Evolutionary conservation across 2,797 vertebrate genomes (phyloP).

Genomic region (Eutrigla gurnardus): DNA sequence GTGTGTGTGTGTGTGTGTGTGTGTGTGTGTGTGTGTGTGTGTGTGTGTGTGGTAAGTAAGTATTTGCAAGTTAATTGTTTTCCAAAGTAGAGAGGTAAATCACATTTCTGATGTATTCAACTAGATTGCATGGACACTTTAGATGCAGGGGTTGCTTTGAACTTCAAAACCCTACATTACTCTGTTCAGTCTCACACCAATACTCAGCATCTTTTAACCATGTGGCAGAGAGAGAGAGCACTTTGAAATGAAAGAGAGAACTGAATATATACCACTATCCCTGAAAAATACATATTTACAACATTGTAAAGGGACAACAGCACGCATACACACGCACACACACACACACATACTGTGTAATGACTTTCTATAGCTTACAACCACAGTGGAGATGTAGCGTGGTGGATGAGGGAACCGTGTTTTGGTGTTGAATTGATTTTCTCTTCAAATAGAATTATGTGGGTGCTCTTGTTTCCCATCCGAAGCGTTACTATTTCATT

Average conservation of each 20-base stretch:
- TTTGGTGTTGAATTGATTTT: conserved; percentile 75
- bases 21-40: conserved; percentile 1
- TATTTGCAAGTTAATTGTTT: neutral
- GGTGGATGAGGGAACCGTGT: conserved; percentile 41
- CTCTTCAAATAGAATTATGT: conserved; percentile 69
- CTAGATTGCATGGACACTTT: neutral
- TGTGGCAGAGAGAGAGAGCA: neutral
- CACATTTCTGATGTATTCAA: neutral
- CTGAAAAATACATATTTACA: neutral
- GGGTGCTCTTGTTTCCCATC: conserved; percentile 62
- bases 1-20: conserved; percentile 14
- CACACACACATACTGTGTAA: conserved; percentile 18
- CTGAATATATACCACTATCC: neutral
- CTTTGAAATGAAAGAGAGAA: neutral
- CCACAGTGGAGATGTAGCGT: conserved; percentile 24
- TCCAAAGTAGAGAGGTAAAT: neutral
- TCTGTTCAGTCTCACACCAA: neutral
- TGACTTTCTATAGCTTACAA: conserved; percentile 35
- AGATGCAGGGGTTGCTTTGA: neutral
- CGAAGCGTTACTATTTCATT: conserved; percentile 69
- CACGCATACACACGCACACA: conserved; percentile 25
- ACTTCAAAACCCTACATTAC: neutral
- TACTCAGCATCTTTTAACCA: neutral
- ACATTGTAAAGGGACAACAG: conserved; percentile 23
- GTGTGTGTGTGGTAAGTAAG: neutral